Evolutionary conservation across 2,888 invertebrate genomes (phyloP), one percentile per base, ranked within the genome.

Genomic region (Athalia cordata): DNA sequence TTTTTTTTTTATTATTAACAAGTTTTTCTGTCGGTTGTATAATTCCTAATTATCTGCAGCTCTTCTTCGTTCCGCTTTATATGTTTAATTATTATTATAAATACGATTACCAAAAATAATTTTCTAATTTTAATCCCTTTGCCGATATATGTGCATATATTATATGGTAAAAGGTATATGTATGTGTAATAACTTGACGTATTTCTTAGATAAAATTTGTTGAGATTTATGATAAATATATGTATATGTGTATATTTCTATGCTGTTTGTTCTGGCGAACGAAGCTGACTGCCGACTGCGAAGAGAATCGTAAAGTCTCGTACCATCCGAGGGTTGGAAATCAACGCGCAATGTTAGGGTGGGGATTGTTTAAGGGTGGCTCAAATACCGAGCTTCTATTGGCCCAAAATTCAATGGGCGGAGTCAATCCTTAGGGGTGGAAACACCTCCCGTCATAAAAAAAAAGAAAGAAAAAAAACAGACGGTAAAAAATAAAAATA

Each of bases 231-330:
- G 67, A 65, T 8, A 43, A 62, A 62, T 29, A 62, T 29, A 2
- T 29, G 8, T 43, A 3, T 29, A 62, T 57, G 70, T 45, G 43
- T 7, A 11, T 11, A 50, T 29, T 74, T 59, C 9, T 15, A n/a
- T 57, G 8, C 43, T 13, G 57, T n/a, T 55, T 47, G 72, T 29
- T 72, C 45, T 47, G 59, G 57, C 59, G 72, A 75, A 75, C 75
- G 62, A 50, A 6, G 75, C 75, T 75, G 75, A 61, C 75, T 64
- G 59, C 57, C 47, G 62, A 75, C 75, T 75, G 75, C 62, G 62
- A 59, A 49, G 29, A 29, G 50, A 75, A 52, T 64, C 50, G 29
- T 49, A 50, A 50, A 64, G 29, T 75, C 75, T 15, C 15, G n/a
- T 5, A 7, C 15, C 11, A 72, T 11, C 52, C 62, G 62, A 75